Evolutionary conservation across 1,140 invertebrate genomes (phyloP).

Genomic region (Drosophila melanica): DNA sequence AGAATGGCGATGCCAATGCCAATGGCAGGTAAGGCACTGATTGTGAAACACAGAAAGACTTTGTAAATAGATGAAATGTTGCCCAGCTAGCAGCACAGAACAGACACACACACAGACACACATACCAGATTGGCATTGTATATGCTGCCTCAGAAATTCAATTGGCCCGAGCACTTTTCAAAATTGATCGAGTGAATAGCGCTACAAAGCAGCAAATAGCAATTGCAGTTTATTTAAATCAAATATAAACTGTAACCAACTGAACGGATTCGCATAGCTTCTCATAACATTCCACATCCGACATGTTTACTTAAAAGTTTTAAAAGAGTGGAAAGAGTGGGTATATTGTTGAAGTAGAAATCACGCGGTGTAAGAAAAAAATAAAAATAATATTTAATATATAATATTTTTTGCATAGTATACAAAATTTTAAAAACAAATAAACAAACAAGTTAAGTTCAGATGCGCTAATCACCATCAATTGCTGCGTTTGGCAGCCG

Average conservation of each 20-base stretch:
- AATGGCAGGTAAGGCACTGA: slow-evolving; percentile 55
- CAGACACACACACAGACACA: slow-evolving; percentile 7
- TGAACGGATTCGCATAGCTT: slow-evolving; percentile 2
- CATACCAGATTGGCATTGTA: slow-evolving; percentile 1
- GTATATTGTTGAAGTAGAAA: background rate
- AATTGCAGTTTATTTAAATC: slow-evolving; percentile 52
- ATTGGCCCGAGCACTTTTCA: slow-evolving; percentile 73
- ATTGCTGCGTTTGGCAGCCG: slow-evolving; percentile 46
- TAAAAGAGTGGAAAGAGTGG: background rate
- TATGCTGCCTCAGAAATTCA: slow-evolving; percentile 52
- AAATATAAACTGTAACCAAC: slow-evolving; percentile 17
- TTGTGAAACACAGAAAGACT: slow-evolving; percentile 76
- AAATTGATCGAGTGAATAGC: slow-evolving; percentile 74
- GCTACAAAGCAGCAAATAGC: slow-evolving; percentile 60
- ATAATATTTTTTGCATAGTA: too few species aligned
- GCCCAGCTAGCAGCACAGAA: slow-evolving; percentile 33
- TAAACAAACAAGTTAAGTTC: background rate
- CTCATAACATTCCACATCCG: background rate
- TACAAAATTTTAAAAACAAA: too few species aligned
- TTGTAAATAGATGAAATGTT: slow-evolving; percentile 75
- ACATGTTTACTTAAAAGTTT: background rate
- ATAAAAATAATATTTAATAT: too few species aligned
- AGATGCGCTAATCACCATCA: slow-evolving; percentile 65
- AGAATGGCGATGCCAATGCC: slow-evolving; percentile 28
- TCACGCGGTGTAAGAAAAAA: too few species aligned